Conservation (phyloP, 2,888 invertebrate species). For the Diadromus collaris region DNA sequence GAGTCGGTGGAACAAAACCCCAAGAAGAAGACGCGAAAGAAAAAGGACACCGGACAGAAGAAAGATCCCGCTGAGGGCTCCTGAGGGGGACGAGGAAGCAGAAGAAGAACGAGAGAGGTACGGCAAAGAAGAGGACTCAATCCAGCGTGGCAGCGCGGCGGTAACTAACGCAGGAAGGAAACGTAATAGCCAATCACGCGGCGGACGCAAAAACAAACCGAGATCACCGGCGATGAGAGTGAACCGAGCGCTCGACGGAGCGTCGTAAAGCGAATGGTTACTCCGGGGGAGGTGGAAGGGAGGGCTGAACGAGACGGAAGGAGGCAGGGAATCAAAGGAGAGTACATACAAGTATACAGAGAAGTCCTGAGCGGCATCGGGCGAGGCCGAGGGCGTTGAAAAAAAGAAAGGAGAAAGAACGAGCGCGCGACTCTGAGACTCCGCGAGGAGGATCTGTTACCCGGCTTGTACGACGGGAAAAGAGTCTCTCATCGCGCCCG, state of each 20-base stretch:
- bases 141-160: conserved; percentile 71
- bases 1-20: conserved; percentile 57
- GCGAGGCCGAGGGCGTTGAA: conserved; percentile 56
- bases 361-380: conserved; percentile 44
- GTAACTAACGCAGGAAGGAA: conserved; percentile 74
- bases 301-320: conserved; percentile 43
- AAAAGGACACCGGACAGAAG: conserved; percentile 36
- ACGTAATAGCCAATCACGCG: conserved; percentile 79
- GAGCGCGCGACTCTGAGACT: conserved; percentile 38
- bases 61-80: conserved; percentile 28
- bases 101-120: conserved; percentile 36
- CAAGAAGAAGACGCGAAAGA: conserved; percentile 60
- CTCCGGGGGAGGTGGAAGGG: conserved; percentile 42
- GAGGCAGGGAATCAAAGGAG: conserved; percentile 50
- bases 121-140: conserved; percentile 74
- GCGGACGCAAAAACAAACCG: conserved; percentile 74
- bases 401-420: conserved; percentile 55
- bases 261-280: conserved; percentile 76
- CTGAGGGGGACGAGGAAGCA: conserved; percentile 18
- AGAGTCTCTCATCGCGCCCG: conserved; percentile 48
- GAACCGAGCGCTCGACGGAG: conserved; percentile 51
- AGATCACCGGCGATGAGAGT: conserved; percentile 51
- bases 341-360: conserved; percentile 39
- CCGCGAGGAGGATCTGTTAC: conserved; percentile 51
- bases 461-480: conserved; percentile 44